Conservation (phyloP, 2,888 invertebrate genomes). For the Carabus problematicus region DNA sequence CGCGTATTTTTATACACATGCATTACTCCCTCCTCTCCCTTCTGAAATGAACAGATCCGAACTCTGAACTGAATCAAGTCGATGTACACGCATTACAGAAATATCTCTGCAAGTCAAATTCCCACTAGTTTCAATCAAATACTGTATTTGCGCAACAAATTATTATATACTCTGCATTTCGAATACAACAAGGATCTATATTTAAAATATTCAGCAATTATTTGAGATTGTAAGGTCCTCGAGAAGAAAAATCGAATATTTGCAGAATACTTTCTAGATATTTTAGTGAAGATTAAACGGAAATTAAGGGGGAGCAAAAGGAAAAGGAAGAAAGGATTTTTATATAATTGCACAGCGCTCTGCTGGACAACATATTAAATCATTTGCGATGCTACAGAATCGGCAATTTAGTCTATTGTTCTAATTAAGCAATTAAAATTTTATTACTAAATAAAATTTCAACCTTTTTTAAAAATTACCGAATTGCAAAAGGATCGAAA, state of each 20-base stretch:
- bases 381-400: not conserved
- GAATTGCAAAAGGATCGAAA: no score
- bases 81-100: no score
- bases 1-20: slow-evolving; percentile 14
- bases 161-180: no score
- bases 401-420: slow-evolving; percentile 5
- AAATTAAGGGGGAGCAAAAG: slow-evolving; percentile 2
- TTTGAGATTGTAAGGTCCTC: not conserved
- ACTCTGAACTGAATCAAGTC: not conserved
- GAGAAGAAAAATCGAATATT: slow-evolving; percentile 14
- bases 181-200: not conserved
- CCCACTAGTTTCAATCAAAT: no score
- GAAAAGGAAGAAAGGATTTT: slow-evolving; percentile 21
- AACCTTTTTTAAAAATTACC: no score
- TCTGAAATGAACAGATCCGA: slow-evolving; percentile 3
- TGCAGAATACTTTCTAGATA: not conserved
- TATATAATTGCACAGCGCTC: not conserved
- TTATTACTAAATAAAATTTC: no score
- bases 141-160: no score
- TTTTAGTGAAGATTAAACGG: not conserved
- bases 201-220: not conserved
- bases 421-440: no score
- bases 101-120: no score
- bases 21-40: slow-evolving; percentile 4
- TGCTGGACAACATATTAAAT: not conserved